Evolutionary conservation across 2,888 invertebrate genomes (phyloP), one percentile per base, ranked within the genome.

Genomic region (Eupithecia subfuscata): DNA sequence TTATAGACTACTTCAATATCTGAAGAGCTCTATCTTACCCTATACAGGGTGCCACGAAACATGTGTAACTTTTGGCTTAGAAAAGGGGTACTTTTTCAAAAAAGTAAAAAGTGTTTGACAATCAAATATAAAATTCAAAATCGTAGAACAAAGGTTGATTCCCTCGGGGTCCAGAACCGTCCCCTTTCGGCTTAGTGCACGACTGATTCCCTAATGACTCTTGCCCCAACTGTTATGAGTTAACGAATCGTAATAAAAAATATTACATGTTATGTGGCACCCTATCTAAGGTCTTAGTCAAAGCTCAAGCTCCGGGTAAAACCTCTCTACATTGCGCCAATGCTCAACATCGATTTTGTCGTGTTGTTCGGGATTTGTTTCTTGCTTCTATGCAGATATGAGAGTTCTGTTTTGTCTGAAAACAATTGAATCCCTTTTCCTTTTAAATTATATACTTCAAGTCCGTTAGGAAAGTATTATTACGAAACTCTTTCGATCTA

Each of bases 341-440:
- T 70, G 52, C 70, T 69, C 70, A 72, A 40, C 25, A 74, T 77
- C 64, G 73, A 77, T 75, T 77, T 77, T 65, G 70, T 64, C 68
- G 67, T 73, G 68, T 68, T 69, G 70, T 73, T 73, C 45, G 25
- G 40, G 60, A 64, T 69, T 69, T 69, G 56, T 69, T 69, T 64
- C 25, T 70, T 70, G 73, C 45, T 43, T 69, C 65, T 48, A 45
- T 56, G 68, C 68, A 25, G 68, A 40, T 34, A 43, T n/a, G 40
- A 25, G n/a, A 22, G 2, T 25, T n/a, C 25, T 40, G 18, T 11
- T 64, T 30, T 34, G 12, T 34, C 30, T 64, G 30, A 34, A 64
- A 22, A 60, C 60, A 60, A 25, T 25, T 60, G 14, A 25, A 14
- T 25, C 60, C 25, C 12, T 60, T 60, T 8, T 3, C 60, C 25